phyloP scores from a whole-genome alignment of 2,888 invertebrate genomes.

The Spisula solida region DNA sequence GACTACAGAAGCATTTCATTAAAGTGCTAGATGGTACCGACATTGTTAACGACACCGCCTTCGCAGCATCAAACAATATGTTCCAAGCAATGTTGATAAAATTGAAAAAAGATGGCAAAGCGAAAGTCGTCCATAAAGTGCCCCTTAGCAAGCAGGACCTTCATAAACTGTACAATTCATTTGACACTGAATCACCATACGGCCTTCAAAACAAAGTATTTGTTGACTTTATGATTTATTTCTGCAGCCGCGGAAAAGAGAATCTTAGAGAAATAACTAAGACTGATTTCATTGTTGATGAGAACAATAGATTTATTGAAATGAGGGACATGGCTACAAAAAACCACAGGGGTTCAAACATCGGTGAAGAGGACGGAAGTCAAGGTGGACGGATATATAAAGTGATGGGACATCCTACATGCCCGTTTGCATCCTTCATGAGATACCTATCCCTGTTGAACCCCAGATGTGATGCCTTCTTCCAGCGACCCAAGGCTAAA shows the following conservation, averaged over 20 bases:
- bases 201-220: too few species aligned
- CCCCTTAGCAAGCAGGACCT: constrained; percentile 44
- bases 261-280: constrained; percentile 55
- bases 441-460: too few species aligned
- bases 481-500: constrained; percentile 52
- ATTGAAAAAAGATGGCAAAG: constrained; percentile 39
- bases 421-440: constrained; percentile 51
- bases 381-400: constrained; percentile 62
- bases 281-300: constrained; percentile 51
- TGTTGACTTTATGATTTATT: constrained; percentile 60
- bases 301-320: too few species aligned
- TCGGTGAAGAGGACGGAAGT: too few species aligned
- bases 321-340: too few species aligned
- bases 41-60: constrained; percentile 28
- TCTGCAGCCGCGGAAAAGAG: constrained; percentile 58
- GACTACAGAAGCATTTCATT: constrained; percentile 55
- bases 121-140: too few species aligned
- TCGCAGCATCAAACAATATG: constrained; percentile 34
- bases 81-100: constrained; percentile 41
- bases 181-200: constrained; percentile 54
- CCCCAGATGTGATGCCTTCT: constrained; percentile 36
- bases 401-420: constrained; percentile 32
- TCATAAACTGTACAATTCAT: constrained; percentile 44
- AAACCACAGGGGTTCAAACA: too few species aligned
- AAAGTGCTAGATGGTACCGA: constrained; percentile 30